Evolutionary conservation across 1,140 invertebrate species (phyloP).

Genomic region (Drosophila athabasca): DNA sequence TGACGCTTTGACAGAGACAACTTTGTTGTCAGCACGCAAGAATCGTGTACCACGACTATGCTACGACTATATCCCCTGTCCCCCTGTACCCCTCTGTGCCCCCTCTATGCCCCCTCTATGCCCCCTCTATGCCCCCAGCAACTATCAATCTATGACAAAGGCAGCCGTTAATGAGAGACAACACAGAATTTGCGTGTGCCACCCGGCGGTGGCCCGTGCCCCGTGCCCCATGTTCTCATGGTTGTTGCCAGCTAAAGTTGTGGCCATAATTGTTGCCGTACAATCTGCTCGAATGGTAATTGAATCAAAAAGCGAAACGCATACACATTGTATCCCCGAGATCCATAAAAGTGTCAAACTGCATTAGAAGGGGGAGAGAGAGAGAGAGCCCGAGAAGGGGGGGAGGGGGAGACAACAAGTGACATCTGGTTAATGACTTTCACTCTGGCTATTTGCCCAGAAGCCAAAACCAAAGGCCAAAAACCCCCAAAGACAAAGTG

Average conservation of each 20-base stretch:
- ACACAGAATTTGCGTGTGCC: constrained; percentile 74
- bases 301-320: constrained; percentile 28
- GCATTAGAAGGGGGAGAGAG: constrained; percentile 26
- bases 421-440: constrained; percentile 30
- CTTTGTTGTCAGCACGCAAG: constrained; percentile 74
- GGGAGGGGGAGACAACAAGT: not conserved
- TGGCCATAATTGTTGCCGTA: constrained; percentile 42
- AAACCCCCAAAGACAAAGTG: not conserved
- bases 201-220: constrained; percentile 27
- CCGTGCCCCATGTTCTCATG: constrained; percentile 30
- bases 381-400: too few species aligned
- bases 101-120: too few species aligned
- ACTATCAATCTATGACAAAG: constrained; percentile 62
- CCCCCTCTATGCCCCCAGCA: constrained; percentile 2
- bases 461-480: not conserved
- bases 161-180: constrained; percentile 69
- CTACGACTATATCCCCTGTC: too few species aligned
- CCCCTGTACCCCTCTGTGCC: too few species aligned
- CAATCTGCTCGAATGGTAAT: constrained; percentile 10
- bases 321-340: constrained; percentile 39
- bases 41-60: constrained; percentile 52
- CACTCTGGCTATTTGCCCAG: constrained; percentile 18
- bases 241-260: constrained; percentile 23
- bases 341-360: constrained; percentile 70
- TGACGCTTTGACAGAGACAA: constrained; percentile 72